These are phyloP conservation scores for Spizaetus ornatus DNA, from an alignment of 2,113 vertebrate genomes.

Conservation along the genomic window DNA sequence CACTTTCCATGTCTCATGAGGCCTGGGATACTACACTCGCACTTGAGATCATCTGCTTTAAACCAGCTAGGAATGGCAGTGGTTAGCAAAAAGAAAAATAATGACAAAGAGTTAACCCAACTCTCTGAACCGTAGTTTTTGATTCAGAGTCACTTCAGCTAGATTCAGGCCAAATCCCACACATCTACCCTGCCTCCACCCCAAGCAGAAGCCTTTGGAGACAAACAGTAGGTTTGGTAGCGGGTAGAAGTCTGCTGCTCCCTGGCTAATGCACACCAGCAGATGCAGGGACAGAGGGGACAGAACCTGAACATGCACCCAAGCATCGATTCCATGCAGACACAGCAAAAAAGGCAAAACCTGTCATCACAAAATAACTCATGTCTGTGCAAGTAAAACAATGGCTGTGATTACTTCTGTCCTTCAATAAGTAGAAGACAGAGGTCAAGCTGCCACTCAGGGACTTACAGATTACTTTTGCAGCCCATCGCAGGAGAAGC, in stretches of 20 bases:
- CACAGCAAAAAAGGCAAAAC: neutral
- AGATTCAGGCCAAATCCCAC: neutral
- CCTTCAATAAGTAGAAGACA: neutral
- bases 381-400: neutral
- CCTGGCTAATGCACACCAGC: neutral
- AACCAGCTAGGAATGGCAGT: neutral
- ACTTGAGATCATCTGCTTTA: neutral
- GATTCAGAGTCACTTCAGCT: neutral
- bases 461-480: neutral
- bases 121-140: neutral
- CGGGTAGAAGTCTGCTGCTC: neutral
- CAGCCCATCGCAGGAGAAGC: fast-evolving
- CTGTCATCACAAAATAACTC: neutral
- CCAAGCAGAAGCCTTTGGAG: neutral
- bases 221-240: neutral
- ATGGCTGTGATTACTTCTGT: neutral
- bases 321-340: neutral
- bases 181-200: neutral
- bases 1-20: neutral
- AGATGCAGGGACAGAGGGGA: neutral
- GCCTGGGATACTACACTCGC: fast-evolving
- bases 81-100: neutral
- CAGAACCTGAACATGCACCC: neutral
- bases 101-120: neutral
- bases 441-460: neutral